These are phyloP conservation scores for Vombatus ursinus DNA, from an alignment of 2,113 vertebrate genomes.

Conservation along the genomic window DNA sequence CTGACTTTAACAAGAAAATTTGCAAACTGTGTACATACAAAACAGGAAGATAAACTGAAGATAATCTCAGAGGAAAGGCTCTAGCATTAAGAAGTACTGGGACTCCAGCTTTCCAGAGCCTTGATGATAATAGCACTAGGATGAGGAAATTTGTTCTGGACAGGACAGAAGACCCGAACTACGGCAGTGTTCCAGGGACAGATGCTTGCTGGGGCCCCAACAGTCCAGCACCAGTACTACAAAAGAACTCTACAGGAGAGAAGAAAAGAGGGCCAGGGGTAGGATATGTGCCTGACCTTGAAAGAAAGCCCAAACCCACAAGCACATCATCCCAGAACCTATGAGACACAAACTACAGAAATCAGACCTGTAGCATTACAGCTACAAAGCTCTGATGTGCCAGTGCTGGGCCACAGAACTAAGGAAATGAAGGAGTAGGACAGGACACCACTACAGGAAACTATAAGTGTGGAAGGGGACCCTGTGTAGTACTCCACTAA, in stretches of 20 bases:
- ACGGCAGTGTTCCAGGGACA: neutral
- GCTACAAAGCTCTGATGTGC: neutral
- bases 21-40: neutral
- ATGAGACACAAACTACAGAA: neutral
- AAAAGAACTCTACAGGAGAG: neutral
- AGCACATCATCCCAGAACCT: neutral
- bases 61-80: neutral
- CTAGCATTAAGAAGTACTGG: too few species aligned
- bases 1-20: neutral
- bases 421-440: neutral
- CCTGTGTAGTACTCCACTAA: too few species aligned
- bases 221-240: neutral
- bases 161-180: neutral
- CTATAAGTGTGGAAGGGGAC: too few species aligned
- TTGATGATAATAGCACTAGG: too few species aligned
- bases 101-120: neutral
- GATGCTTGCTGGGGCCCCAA: neutral
- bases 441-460: neutral
- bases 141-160: neutral
- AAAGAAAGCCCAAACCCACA: neutral
- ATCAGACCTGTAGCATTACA: neutral
- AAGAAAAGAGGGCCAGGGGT: neutral
- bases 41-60: neutral
- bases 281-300: neutral
- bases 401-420: neutral